Evolutionary conservation across 1,140 invertebrate species (phyloP).

Genomic region (Drosophila parvula): DNA sequence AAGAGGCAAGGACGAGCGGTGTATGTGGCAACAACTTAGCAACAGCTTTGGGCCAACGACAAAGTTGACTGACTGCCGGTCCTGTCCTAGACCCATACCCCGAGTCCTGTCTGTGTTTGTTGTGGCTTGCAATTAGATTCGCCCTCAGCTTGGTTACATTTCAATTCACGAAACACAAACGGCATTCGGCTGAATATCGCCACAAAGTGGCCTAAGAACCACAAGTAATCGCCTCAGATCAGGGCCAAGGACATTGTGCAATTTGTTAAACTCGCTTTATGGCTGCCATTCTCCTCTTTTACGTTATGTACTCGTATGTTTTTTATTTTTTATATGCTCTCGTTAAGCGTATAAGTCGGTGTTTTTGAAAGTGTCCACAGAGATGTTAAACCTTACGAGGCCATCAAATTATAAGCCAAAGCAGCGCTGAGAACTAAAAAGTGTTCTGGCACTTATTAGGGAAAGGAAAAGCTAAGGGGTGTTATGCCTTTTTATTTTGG

Average conservation of each 20-base stretch:
- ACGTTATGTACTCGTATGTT: background rate
- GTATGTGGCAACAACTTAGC: slow-evolving; percentile 51
- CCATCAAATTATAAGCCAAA: slow-evolving; percentile 1
- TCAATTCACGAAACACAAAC: slow-evolving; percentile 18
- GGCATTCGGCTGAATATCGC: slow-evolving; percentile 5
- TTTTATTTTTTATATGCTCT: background rate
- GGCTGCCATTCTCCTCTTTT: background rate
- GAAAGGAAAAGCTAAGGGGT: too few relatives aligned
- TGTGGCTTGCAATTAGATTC: slow-evolving; percentile 53
- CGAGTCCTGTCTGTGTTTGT: slow-evolving; percentile 7
- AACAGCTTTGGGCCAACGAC: slow-evolving; percentile 51
- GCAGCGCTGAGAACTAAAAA: background rate
- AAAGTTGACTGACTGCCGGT: slow-evolving; percentile 39
- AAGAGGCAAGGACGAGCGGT: background rate
- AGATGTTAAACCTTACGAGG: slow-evolving; percentile 16
- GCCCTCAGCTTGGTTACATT: slow-evolving; percentile 29
- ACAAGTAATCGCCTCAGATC: slow-evolving; percentile 8
- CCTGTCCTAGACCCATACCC: background rate
- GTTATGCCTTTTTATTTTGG: too few relatives aligned
- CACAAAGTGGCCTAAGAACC: slow-evolving; percentile 12
- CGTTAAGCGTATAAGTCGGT: slow-evolving; percentile 14
- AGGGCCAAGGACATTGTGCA: background rate
- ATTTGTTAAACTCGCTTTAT: slow-evolving; percentile 15
- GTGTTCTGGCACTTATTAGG: background rate
- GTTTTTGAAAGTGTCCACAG: slow-evolving; percentile 7